Conservation (phyloP, 2,113 vertebrate species). For the Porphyrio hochstetteri region DNA sequence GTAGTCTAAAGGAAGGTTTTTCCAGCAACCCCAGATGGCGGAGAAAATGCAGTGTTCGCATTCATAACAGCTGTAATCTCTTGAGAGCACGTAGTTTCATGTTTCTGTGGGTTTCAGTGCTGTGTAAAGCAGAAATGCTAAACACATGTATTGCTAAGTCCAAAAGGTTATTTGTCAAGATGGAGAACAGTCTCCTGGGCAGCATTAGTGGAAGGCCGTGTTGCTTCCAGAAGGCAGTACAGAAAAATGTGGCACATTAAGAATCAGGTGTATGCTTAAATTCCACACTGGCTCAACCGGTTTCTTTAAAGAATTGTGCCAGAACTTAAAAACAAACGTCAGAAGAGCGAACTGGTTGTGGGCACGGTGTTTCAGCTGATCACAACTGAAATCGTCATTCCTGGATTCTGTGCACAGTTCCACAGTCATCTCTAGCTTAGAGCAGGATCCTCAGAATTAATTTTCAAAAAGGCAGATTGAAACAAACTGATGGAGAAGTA, state of each 20-base stretch:
- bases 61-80: background rate
- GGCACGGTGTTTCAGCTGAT: background rate
- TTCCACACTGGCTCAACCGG: background rate
- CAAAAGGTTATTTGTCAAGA: background rate
- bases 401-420: background rate
- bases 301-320: background rate
- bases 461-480: background rate
- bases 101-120: background rate
- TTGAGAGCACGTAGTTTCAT: background rate
- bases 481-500: background rate
- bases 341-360: background rate
- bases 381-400: background rate
- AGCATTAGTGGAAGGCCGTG: accelerated
- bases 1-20: background rate
- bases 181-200: background rate
- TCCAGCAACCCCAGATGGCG: background rate
- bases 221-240: background rate
- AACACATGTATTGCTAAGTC: background rate
- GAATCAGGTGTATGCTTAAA: background rate
- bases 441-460: background rate
- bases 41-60: background rate
- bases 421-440: background rate
- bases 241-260: background rate
- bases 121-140: background rate
- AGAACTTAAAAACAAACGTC: background rate